These are phyloP conservation scores for Amazona vittata DNA, from an alignment of 2,113 vertebrate genomes.

Conservation along the genomic window DNA sequence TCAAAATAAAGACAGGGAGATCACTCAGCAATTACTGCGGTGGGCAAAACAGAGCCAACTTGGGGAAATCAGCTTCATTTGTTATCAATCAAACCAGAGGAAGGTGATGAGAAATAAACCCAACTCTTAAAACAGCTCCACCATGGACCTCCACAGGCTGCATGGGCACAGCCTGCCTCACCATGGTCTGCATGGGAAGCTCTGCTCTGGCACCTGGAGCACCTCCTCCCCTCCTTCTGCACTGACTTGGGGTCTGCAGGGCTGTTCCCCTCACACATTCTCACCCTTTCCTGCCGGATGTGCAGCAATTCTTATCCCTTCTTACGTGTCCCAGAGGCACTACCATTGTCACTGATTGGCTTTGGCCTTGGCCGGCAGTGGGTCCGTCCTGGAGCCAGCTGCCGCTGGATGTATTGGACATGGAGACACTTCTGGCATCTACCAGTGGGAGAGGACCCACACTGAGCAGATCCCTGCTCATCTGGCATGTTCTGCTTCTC, in stretches of 20 bases:
- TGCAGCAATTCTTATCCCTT: not conserved
- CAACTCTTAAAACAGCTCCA: not conserved
- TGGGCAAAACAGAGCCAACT: not conserved
- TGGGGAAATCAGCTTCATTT: not conserved
- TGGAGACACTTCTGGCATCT: not conserved
- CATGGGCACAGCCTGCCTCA: not conserved
- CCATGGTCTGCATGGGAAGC: not conserved
- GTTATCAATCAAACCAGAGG: not conserved
- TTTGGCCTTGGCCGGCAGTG: not conserved
- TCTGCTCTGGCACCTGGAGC: not conserved
- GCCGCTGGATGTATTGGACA: not conserved
- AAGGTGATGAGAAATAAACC: not conserved
- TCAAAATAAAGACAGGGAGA: not conserved
- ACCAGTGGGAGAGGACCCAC: not conserved
- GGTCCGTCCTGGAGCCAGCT: not conserved
- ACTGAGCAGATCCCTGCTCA: not conserved
- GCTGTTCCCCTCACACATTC: not conserved
- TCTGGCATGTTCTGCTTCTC: not conserved
- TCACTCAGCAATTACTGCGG: not conserved
- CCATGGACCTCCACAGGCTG: not conserved
- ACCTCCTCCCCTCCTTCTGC: not conserved
- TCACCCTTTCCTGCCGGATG: not conserved
- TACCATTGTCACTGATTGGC: not conserved
- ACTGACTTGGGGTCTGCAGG: not conserved
- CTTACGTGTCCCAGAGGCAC: not conserved